Evolutionary conservation across 2,113 vertebrate species (phyloP), one percentile per base, ranked within the genome.

Genomic region (Vidua macroura): DNA sequence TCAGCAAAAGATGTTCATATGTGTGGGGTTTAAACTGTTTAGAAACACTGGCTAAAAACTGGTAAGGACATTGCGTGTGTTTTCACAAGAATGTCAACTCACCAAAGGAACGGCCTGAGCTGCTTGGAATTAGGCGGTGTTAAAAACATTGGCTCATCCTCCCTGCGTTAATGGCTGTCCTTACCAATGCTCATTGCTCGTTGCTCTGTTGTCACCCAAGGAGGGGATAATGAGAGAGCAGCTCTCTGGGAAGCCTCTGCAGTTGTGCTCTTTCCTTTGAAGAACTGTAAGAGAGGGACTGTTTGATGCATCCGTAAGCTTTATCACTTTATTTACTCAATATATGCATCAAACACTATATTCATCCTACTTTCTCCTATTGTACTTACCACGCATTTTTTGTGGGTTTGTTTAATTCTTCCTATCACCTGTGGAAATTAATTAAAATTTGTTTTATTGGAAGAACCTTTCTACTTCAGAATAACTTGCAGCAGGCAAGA

Each of bases 271-370:
- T 12, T 33, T 62, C 17, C 10, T 55, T 64, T 33, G 35, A 62
- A 77, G 63, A 39, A 23, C 9, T 3, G 0, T 18, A 51, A 44
- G 5, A 51, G 30, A 48, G 37, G 3, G 20, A 15, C 13, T 41
- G 15, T n/a, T 53, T 37, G 1, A 5, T 18, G 17, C 4, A 18
- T n/a, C 22, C 20, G 0, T 25, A 5, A 55, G 23, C 41, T 83
- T 72, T 78, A 58, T 44, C 18, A 8, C 41, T 11, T 48, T 67
- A 13, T 23, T 83, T 80, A 66, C 14, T 53, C 16, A 13, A 25
- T 20, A 27, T 28, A 21, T 17, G 11, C 10, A 43, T 62, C 33
- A 86, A 69, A 90, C 81, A 13, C 6, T 19, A 13, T n/a, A 14
- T 78, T 89, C 33, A n/a, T 64, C 3, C 7, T 86, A 2, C 5